phyloP scores from a whole-genome alignment of 2,888 invertebrate species.

The Cephus nigrinus region DNA sequence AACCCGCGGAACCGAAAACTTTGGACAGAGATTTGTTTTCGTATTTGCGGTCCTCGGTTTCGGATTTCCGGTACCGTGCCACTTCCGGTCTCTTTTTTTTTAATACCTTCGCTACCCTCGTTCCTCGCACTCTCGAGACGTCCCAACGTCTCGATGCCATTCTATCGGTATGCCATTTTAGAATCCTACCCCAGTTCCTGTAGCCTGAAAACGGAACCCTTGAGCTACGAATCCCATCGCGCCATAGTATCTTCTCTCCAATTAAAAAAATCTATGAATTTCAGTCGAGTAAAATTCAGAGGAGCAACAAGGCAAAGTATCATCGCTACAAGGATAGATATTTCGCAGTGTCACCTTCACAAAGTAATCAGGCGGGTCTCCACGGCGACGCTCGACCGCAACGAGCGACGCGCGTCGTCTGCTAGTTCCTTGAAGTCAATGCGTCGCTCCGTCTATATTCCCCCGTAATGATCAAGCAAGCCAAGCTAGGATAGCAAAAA shows the following conservation, averaged over 20 bases:
- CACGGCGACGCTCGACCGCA: not conserved
- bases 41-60: not conserved
- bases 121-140: not conserved
- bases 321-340: not conserved
- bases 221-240: too few species aligned
- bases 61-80: not conserved
- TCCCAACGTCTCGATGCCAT: not conserved
- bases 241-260: not conserved
- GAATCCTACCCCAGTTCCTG: not conserved
- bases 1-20: not conserved
- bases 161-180: not conserved
- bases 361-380: not conserved
- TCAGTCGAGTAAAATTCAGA: not conserved
- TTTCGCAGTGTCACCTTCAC: not conserved
- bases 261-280: not conserved
- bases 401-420: not conserved
- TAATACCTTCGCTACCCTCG: not conserved
- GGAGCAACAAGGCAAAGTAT: not conserved
- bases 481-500: not conserved
- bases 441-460: not conserved
- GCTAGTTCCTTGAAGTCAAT: not conserved
- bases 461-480: not conserved
- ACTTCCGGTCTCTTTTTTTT: not conserved
- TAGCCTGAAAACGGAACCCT: not conserved
- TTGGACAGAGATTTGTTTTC: not conserved